phyloP scores from a whole-genome alignment of 2,888 invertebrate genomes.

The Dichetophora obliterata region DNA sequence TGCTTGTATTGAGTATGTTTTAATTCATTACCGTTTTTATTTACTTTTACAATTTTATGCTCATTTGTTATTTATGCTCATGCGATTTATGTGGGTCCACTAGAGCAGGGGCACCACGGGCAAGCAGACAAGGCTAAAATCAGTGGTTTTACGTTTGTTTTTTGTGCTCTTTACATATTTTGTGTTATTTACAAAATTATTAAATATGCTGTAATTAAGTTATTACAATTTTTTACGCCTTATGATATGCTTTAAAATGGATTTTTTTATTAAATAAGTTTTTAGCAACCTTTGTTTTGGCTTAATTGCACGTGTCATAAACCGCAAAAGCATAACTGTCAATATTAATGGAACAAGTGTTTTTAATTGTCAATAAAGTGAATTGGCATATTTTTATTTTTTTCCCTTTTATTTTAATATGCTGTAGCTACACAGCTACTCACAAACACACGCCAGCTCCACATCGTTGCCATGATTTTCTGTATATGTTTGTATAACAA shows the following conservation, averaged over 20 bases:
- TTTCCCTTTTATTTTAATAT: no score
- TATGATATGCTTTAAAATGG: background rate
- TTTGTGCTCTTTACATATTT: background rate
- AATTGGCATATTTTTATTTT: no score
- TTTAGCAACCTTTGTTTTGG: background rate
- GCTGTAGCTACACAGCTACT: no score
- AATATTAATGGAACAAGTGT: background rate
- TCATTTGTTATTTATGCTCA: no score
- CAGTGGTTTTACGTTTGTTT: no score
- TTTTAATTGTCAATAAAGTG: background rate
- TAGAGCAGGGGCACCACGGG: background rate
- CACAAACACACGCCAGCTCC: no score
- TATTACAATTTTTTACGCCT: background rate
- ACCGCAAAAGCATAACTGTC: no score
- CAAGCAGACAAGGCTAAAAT: no score
- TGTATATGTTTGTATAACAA: no score
- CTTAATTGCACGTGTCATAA: background rate
- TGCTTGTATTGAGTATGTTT: slow-evolving; percentile 13
- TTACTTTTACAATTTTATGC: slow-evolving; percentile 9
- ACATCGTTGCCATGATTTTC: no score
- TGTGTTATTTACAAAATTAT: slow-evolving; percentile 18
- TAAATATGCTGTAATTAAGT: slow-evolving; percentile 19
- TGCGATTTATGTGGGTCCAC: background rate
- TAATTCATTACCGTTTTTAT: background rate
- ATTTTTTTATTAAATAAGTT: no score